Evolutionary conservation across 2,113 vertebrate species (phyloP), one percentile per base, ranked within the genome.

Genomic region (Hiodon alosoides): DNA sequence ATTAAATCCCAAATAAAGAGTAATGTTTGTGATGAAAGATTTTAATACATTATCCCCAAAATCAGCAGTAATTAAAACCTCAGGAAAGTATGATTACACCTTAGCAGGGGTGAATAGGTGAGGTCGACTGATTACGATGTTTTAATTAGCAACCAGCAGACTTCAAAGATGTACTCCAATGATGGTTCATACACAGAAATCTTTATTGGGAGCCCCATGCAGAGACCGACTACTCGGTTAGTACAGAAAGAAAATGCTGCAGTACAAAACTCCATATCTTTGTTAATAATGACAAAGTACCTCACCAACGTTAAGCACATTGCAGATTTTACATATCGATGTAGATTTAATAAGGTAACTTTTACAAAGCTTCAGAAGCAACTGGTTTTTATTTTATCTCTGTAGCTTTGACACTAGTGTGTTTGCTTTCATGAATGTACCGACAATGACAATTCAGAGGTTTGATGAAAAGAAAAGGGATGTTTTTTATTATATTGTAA

Each of bases 381-480:
- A 57, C 57, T 59, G 55, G 65, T 17, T 47, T 57, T n/a, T 68
- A 55, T 75, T 67, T 47, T 54, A 59, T 48, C 73, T 67, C 14
- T 67, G 57, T 54, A 50, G 14, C 11, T 75, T 14, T 59, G 58
- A 13, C 31, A 17, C 17, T 71, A 71, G 53, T 57, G 69, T 71
- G 69, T 71, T 75, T 75, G 54, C 13, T 68, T 57, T 75, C 58
- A 67, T 75, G 73, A 75, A 75, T 68, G 65, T 75, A 68, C 46
- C 48, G 51, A 31, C 51, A 67, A 68, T 68, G 59, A 75, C 73
- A 64, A 68, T 68, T 60, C 64, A 66, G 65, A 75, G 65, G 48
- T 68, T 51, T 57, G 69, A 71, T 13, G 10, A 57, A 10, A 71
- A 69, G 52, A 2, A 69, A 71, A 71, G 54, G 47, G 17, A 71